A percentile compares a stretch with the other conserved stretches of the same genome.
phyloP scores from a whole-genome alignment of 2,113 vertebrate genomes.

The Lota lota region DNA sequence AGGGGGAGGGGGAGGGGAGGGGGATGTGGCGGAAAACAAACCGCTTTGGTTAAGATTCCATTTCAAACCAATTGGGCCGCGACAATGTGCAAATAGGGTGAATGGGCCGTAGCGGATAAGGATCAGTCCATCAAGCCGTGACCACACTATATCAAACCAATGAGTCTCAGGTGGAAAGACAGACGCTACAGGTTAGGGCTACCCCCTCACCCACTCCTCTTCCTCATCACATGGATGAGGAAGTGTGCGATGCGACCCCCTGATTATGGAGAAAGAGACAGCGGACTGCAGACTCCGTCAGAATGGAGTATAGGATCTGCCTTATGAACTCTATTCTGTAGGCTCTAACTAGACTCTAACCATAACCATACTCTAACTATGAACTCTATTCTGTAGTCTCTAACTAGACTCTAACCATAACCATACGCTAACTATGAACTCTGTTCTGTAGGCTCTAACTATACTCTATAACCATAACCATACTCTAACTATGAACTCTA shows the following conservation, averaged over 20 bases:
- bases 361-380: too few relatives aligned
- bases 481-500: too few relatives aligned
- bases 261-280: constrained; percentile 57
- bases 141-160: constrained; percentile 48
- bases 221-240: constrained; percentile 52
- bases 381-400: too few relatives aligned
- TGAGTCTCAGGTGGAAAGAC: constrained; percentile 38
- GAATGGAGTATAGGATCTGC: too few relatives aligned
- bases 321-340: too few relatives aligned
- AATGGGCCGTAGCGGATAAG: constrained; percentile 14
- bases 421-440: too few relatives aligned
- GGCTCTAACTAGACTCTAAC: too few relatives aligned
- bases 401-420: too few relatives aligned
- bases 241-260: constrained; percentile 70
- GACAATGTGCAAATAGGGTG: constrained; percentile 8
- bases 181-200: constrained; percentile 4
- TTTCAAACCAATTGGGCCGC: constrained; percentile 6
- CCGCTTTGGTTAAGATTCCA: constrained; percentile 21
- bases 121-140: constrained; percentile 44
- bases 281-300: too few relatives aligned
- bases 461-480: too few relatives aligned
- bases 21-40: background rate
- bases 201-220: constrained; percentile 16
- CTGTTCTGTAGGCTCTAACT: too few relatives aligned
- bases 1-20: background rate